Evolutionary conservation across 1,140 invertebrate genomes (phyloP).

Genomic region (Camponotus floridanus): DNA sequence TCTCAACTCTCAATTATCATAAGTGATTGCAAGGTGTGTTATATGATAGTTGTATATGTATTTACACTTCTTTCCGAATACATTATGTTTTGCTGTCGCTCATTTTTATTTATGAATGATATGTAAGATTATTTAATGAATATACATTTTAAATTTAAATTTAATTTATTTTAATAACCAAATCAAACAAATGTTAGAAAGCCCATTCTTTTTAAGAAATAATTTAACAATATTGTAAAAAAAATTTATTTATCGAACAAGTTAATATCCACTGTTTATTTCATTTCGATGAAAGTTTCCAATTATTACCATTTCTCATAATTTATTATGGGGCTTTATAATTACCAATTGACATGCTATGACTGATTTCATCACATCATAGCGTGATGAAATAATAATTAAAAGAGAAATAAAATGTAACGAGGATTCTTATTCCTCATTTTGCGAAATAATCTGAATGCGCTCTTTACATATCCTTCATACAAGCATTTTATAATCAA

Average conservation of each 20-base stretch:
- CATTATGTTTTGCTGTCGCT: neutral
- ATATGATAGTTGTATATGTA: slow-evolving; percentile 1
- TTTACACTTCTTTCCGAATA: neutral
- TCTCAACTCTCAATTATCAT: slow-evolving; percentile 11
- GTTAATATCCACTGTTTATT: neutral
- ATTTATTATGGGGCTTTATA: neutral
- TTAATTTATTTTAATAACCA: neutral
- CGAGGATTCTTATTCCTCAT: neutral
- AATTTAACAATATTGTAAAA: neutral
- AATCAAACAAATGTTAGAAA: neutral
- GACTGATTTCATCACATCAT: no score
- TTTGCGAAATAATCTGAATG: neutral
- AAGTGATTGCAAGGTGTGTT: neutral
- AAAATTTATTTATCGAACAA: neutral
- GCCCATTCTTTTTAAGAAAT: neutral
- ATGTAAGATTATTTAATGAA: neutral
- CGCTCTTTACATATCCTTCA: neutral
- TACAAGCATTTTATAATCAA: neutral
- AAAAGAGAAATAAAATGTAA: neutral
- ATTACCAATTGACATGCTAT: neutral
- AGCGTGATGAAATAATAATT: slow-evolving; percentile 21
- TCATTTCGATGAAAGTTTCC: neutral
- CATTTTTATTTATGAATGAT: no score
- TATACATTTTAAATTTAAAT: neutral
- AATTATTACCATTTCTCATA: neutral